Conservation (phyloP, 2,797 vertebrate species). For the Kryptolebias ocellatus region DNA sequence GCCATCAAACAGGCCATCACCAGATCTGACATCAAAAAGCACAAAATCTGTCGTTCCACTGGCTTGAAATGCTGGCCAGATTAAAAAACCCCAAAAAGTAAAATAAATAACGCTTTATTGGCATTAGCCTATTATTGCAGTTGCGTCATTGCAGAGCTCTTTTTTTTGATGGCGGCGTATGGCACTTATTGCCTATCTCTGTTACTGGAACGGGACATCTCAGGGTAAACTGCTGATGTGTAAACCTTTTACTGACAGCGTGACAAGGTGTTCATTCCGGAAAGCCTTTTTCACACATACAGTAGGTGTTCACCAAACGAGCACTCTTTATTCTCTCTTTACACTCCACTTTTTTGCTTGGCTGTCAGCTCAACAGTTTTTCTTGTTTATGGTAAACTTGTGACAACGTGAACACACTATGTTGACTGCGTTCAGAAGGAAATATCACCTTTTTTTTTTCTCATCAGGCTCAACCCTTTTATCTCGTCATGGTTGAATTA, state of each 20-base stretch:
- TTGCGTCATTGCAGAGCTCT: neutral
- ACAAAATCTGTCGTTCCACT: conserved; percentile 22
- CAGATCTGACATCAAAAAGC: conserved; percentile 30
- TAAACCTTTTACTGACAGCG: too few relatives aligned
- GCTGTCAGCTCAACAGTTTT: conserved; percentile 13
- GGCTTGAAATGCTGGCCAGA: conserved; percentile 17
- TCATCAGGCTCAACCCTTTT: conserved; percentile 24
- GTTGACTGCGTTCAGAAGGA: conserved; percentile 6
- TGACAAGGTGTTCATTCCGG: neutral
- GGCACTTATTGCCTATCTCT: too few relatives aligned
- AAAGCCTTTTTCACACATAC: too few relatives aligned
- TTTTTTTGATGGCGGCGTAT: too few relatives aligned
- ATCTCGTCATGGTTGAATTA: conserved; percentile 49
- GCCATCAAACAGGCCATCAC: conserved; percentile 40
- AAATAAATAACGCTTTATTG: too few relatives aligned
- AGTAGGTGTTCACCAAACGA: too few relatives aligned
- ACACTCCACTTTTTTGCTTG: neutral
- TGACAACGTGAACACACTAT: neutral
- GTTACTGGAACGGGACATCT: too few relatives aligned
- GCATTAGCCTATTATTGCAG: neutral
- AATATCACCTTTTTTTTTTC: conserved; percentile 21
- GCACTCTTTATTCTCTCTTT: conserved; percentile 13
- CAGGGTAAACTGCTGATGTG: too few relatives aligned
- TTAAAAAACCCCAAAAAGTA: neutral
- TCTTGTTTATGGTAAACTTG: conserved; percentile 4